Evolutionary conservation across 2,888 invertebrate species (phyloP).

Genomic region (Pasiphila rectangulata): DNA sequence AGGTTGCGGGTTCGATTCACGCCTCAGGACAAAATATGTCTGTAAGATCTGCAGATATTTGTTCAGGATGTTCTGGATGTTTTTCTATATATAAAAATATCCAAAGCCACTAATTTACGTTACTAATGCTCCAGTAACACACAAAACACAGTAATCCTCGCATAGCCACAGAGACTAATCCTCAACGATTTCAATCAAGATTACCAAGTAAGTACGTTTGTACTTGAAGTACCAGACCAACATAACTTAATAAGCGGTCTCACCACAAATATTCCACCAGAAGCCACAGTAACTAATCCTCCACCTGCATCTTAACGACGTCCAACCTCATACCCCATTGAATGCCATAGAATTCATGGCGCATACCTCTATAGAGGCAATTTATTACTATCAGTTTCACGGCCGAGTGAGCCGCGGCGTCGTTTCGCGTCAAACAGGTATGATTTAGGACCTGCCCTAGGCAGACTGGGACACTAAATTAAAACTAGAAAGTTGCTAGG

Average conservation of each 20-base stretch:
- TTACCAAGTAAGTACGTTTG: no score
- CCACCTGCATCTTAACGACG: conserved; percentile 30
- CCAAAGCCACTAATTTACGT: no score
- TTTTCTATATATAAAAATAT: no score
- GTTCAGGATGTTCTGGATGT: no score
- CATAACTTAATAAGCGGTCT: neutral
- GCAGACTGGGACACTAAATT: conserved; percentile 56
- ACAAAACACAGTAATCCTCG: no score
- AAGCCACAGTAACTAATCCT: no score
- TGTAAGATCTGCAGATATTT: no score
- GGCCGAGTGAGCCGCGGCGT: conserved; percentile 45
- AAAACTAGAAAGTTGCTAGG: conserved; percentile 41
- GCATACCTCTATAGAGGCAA: conserved; percentile 36
- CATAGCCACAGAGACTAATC: no score
- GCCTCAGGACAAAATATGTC: no score
- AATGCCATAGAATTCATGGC: conserved; percentile 45
- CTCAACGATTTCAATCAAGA: no score
- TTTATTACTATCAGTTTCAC: conserved; percentile 67
- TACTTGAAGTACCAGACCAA: neutral
- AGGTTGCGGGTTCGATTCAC: no score
- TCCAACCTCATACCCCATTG: conserved; percentile 47
- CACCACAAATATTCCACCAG: neutral
- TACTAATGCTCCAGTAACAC: no score
- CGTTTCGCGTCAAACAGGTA: conserved; percentile 60
- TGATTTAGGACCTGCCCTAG: conserved; percentile 61